These are phyloP conservation scores for Endotricha flammealis DNA, from an alignment of 2,888 invertebrate species.

Conservation along the genomic window DNA sequence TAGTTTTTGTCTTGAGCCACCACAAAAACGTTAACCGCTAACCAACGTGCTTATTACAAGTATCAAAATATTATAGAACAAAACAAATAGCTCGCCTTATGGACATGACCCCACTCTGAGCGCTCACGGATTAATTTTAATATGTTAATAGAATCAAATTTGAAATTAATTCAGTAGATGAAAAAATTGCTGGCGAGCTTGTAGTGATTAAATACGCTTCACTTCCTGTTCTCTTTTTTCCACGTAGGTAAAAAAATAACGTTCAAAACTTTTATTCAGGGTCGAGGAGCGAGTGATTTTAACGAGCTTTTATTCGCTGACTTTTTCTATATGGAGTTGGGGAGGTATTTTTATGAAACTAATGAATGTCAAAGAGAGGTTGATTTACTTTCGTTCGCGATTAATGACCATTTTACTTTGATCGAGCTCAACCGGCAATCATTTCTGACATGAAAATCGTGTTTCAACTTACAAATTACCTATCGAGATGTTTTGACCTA, in stretches of 20 bases:
- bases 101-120: constrained; percentile 14
- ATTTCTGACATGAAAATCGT: constrained; percentile 18
- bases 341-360: constrained; percentile 55
- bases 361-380: constrained; percentile 64
- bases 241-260: constrained; percentile 37
- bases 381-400: constrained; percentile 41
- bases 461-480: constrained; percentile 4
- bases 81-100: constrained; percentile 4
- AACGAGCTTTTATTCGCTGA: constrained; percentile 62
- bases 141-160: constrained; percentile 60
- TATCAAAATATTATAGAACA: constrained; percentile 14
- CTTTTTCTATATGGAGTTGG: constrained; percentile 40
- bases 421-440: constrained; percentile 11
- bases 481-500: constrained; percentile 1
- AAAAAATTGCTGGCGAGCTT: constrained; percentile 50
- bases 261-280: constrained; percentile 57
- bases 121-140: constrained; percentile 49
- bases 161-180: constrained; percentile 55
- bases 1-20: constrained; percentile 47
- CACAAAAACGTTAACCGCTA: constrained; percentile 39
- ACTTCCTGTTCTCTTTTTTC: constrained; percentile 45
- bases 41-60: constrained; percentile 19
- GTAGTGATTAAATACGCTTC: constrained; percentile 58
- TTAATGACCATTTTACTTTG: constrained; percentile 25
- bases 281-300: constrained; percentile 61